Evolutionary conservation across 2,797 vertebrate genomes (phyloP).

Genomic region (Acrossocheilus wenchowensis): DNA sequence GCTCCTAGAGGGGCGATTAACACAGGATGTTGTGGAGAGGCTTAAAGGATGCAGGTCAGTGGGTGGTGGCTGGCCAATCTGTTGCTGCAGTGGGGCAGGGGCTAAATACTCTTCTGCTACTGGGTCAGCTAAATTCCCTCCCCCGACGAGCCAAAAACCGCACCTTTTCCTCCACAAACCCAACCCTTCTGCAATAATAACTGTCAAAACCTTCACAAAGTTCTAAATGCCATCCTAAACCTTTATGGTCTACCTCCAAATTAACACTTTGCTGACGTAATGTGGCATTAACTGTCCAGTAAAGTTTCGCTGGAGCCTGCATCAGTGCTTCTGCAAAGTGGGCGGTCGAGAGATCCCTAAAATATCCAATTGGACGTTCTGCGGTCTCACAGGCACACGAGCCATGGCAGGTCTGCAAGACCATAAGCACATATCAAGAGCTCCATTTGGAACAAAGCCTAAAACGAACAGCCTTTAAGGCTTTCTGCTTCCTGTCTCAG

Average conservation of each 20-base stretch:
- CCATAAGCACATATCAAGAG: slow-evolving; percentile 23
- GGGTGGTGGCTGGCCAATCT: slow-evolving; percentile 51
- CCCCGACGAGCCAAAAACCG: slow-evolving; percentile 1
- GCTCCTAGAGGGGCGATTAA: slow-evolving; percentile 39
- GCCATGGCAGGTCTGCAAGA: slow-evolving; percentile 7
- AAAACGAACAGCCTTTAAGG: background rate
- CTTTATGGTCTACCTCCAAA: background rate
- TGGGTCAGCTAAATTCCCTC: slow-evolving; percentile 41
- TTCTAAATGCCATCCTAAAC: background rate
- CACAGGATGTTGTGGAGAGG: slow-evolving; percentile 54
- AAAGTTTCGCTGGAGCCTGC: background rate
- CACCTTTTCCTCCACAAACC: background rate
- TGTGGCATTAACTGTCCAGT: background rate
- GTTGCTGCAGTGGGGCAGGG: slow-evolving; percentile 9
- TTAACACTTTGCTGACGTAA: background rate
- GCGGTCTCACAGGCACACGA: slow-evolving; percentile 20
- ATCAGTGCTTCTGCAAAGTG: slow-evolving; percentile 22
- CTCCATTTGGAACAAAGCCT: slow-evolving; percentile 24
- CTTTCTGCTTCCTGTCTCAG: slow-evolving; percentile 35
- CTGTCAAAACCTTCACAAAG: background rate
- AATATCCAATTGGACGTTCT: slow-evolving; percentile 14
- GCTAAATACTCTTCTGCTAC: slow-evolving; percentile 23
- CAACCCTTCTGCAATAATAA: background rate
- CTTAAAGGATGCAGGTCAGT: slow-evolving; percentile 69
- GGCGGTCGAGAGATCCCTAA: background rate